Conservation (phyloP, 1,140 invertebrate species). For the Saccostrea cuccullata region DNA sequence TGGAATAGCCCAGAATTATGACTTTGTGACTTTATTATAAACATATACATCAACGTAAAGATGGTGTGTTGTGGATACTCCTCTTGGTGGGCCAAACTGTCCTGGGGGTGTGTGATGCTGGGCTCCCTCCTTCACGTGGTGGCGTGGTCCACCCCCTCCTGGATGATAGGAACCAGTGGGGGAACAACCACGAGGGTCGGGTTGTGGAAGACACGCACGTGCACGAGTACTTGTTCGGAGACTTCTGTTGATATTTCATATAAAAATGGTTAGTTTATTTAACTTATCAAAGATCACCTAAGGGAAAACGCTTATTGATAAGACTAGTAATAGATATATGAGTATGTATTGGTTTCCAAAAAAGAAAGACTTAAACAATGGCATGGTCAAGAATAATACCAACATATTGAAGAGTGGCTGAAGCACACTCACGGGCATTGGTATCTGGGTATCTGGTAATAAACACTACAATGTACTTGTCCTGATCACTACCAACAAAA, state of each 20-base stretch:
- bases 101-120: slow-evolving; percentile 26
- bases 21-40: no score
- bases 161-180: slow-evolving; percentile 38
- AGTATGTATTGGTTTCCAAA: no score
- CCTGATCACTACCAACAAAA: no score
- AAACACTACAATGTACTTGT: no score
- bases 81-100: slow-evolving; percentile 44
- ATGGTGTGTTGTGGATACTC: slow-evolving; percentile 36
- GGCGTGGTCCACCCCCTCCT: slow-evolving; percentile 40
- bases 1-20: no score
- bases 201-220: slow-evolving; percentile 43
- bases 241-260: slow-evolving; percentile 19
- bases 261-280: slow-evolving; percentile 46
- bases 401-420: no score
- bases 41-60: neutral
- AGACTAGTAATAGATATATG: no score
- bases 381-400: no score
- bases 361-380: no score
- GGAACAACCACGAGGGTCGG: slow-evolving; percentile 40
- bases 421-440: no score
- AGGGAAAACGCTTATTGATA: no score
- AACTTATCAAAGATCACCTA: neutral
- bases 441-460: no score
- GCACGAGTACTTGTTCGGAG: slow-evolving; percentile 22
- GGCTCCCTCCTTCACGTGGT: slow-evolving; percentile 40